Evolutionary conservation across 2,888 invertebrate genomes (phyloP), one percentile per base, ranked within the genome.

Genomic region (Cheilosia scutellata): DNA sequence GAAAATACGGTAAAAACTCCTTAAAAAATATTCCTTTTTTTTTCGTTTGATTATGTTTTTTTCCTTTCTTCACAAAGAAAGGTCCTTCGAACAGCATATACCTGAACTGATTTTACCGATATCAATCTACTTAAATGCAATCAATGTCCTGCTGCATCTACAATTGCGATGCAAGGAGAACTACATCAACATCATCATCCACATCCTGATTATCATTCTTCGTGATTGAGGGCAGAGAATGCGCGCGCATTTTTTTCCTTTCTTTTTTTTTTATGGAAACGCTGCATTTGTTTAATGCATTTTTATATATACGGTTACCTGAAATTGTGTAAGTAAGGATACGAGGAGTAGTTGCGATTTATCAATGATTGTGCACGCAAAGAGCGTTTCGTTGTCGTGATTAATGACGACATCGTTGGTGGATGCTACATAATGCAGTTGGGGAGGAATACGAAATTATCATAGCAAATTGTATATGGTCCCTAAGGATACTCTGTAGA

Each of bases 51-150:
- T 40, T 58, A 53, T 47, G 49, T 40, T 53, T 71, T 57, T 63
- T 49, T 42, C 62, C 20, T 65, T 71, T 3, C 47, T 60, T 66
- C 6, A 16, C 1, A 63, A 44, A 29, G 51, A 77, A 63, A 33
- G 65, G 51, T 33, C 76, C 58, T 77, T 49, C n/a, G 37, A 13
- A 13, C 20, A 9, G 20, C 25, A 25, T 49, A 51, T 86, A 86
- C 86, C 82, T 82, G 86, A 86, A 86, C 80, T 82, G 80, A 86
- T 86, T 80, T 76, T 72, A 62, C 86, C 82, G 86, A 86, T 86
- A 82, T 82, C 82, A 86, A 86, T 86, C 86, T 86, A 77, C 82
- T 86, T 86, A 82, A 68, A 86, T 63, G 86, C 82, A 86, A 86
- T 86, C 86, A 86, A 86, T 86, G 86, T 86, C 86, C 84, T 86